These are phyloP conservation scores for Nebria ingens DNA, from an alignment of 1,140 invertebrate genomes.

Conservation along the genomic window DNA sequence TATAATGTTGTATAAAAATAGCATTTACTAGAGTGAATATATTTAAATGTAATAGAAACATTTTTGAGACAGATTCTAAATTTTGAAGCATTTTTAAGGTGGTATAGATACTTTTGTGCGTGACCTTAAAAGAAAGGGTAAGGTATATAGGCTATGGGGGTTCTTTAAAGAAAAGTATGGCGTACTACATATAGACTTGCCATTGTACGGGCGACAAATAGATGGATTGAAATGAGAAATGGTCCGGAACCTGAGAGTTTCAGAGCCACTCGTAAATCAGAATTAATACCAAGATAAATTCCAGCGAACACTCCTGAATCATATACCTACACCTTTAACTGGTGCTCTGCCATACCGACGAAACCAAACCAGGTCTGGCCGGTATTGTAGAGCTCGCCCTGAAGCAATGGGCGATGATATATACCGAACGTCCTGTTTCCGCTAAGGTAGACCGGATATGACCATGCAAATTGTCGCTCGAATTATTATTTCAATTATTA, in stretches of 20 bases:
- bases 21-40: too few relatives aligned
- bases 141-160: neutral
- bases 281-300: constrained; percentile 28
- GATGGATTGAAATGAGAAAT: constrained; percentile 25
- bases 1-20: too few relatives aligned
- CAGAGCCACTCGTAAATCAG: constrained; percentile 25
- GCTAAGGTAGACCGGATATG: neutral
- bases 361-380: neutral
- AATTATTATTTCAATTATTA: constrained; percentile 1
- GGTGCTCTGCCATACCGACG: constrained; percentile 15
- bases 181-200: neutral
- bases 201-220: constrained; percentile 21
- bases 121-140: neutral
- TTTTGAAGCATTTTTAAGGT: too few relatives aligned
- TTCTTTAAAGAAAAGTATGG: neutral
- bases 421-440: neutral
- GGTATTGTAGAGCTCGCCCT: too few relatives aligned
- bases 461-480: neutral
- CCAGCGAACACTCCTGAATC: constrained; percentile 23
- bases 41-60: too few relatives aligned
- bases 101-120: neutral
- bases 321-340: constrained; percentile 23
- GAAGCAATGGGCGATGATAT: neutral
- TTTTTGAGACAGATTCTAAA: too few relatives aligned
- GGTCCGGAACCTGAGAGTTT: constrained; percentile 23